Evolutionary conservation across 2,797 vertebrate species (phyloP).

Genomic region (Aselliscus stoliczkanus): DNA sequence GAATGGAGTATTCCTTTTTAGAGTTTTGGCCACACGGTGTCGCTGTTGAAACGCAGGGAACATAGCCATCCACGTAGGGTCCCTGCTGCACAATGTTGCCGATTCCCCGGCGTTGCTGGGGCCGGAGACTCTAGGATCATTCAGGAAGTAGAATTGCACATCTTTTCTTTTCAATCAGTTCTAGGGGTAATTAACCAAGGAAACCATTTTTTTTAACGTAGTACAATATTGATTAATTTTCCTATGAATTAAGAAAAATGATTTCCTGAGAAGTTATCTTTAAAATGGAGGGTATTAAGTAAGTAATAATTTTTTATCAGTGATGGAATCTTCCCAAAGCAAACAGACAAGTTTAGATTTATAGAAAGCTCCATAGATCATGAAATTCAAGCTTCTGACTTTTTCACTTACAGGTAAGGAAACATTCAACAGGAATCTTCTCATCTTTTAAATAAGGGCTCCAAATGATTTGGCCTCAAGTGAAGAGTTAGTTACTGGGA

Average conservation of each 20-base stretch:
- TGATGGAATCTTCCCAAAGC: not conserved
- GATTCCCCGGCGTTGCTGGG: not conserved
- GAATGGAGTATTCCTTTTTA: not conserved
- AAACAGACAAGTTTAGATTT: not conserved
- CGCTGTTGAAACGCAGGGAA: slow-evolving; percentile 12
- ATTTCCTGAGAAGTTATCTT: not conserved
- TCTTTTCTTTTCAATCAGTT: not conserved
- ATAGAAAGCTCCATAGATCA: not conserved
- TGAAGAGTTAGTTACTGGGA: not conserved
- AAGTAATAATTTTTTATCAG: not conserved
- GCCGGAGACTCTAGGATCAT: not conserved
- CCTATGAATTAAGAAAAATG: not conserved
- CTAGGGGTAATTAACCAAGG: not conserved
- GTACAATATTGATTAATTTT: not conserved
- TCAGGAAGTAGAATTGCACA: not conserved
- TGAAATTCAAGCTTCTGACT: not conserved
- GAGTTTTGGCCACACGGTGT: not conserved
- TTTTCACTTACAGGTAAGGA: not conserved
- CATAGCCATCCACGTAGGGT: not conserved
- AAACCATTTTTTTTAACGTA: not conserved
- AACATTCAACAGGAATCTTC: not conserved
- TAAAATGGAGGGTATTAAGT: not conserved
- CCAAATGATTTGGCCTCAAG: not conserved
- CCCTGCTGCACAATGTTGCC: not conserved
- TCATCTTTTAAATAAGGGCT: not conserved